These are phyloP conservation scores for Ophiodon elongatus DNA, from an alignment of 2,113 vertebrate genomes.

Conservation along the genomic window DNA sequence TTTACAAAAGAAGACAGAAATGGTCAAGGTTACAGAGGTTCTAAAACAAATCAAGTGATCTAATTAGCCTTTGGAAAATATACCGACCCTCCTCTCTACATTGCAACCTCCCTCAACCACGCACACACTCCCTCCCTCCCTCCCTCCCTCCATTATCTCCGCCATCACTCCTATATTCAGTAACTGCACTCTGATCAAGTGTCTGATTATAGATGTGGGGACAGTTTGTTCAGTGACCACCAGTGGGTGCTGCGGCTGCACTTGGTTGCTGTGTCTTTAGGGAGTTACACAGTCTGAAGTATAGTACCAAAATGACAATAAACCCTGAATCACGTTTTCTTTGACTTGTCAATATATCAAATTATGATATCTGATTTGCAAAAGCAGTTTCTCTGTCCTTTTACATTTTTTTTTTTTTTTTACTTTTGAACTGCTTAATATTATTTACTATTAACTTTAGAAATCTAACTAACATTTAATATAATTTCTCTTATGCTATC, in stretches of 20 bases:
- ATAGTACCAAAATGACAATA: not conserved
- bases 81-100: constrained; percentile 19
- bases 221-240: constrained; percentile 43
- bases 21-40: constrained; percentile 59
- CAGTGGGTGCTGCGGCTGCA: constrained; percentile 54
- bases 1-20: constrained; percentile 50
- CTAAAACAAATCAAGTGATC: constrained; percentile 54
- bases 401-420: not conserved
- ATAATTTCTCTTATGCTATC: not conserved
- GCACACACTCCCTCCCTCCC: not conserved
- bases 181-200: constrained; percentile 8
- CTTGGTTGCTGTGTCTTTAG: not conserved
- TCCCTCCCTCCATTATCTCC: not conserved
- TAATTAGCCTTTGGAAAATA: constrained; percentile 44
- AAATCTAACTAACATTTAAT: not conserved
- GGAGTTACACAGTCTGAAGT: not conserved
- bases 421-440: not conserved
- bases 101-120: not conserved
- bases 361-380: not conserved
- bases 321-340: not conserved
- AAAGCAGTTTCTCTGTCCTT: not conserved
- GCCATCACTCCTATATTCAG: constrained; percentile 9
- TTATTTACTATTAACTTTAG: not conserved
- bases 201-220: not conserved
- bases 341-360: not conserved